Percentiles rank a stretch among this genome's conserved stretches.
phyloP scores from a whole-genome alignment of 2,113 vertebrate species.

The Calidris pugnax region DNA sequence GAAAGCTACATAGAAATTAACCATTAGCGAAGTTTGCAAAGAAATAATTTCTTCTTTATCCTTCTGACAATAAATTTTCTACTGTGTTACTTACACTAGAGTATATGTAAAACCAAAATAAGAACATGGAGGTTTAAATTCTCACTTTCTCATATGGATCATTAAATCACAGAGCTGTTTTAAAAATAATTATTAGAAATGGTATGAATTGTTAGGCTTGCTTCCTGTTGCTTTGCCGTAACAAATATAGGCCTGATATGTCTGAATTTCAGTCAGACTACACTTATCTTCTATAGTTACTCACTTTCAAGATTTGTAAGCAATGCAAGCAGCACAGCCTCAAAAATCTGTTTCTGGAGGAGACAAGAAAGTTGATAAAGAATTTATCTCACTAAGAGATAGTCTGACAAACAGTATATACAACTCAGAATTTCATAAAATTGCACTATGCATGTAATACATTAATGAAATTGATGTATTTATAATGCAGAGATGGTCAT shows the following conservation, averaged over 20 bases:
- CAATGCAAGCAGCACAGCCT: neutral
- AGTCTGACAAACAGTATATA: neutral
- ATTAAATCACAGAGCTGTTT: neutral
- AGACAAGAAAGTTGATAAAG: neutral
- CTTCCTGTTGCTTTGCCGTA: neutral
- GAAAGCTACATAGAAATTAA: neutral
- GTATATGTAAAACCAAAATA: neutral
- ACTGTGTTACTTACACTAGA: neutral
- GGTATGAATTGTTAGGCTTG: neutral
- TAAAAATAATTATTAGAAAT: neutral
- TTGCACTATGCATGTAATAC: fast-evolving
- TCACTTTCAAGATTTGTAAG: neutral
- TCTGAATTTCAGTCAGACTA: neutral
- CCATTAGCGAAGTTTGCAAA: neutral
- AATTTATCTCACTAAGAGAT: neutral
- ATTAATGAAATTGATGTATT: neutral
- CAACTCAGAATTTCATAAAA: neutral
- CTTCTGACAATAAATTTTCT: neutral
- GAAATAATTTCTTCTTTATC: neutral
- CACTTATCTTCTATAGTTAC: neutral
- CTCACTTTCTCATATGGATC: neutral
- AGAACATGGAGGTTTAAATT: neutral
- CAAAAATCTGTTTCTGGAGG: neutral
- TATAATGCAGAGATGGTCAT: neutral
- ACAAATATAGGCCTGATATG: neutral